Conservation (phyloP, 2,797 vertebrate species). For the Sebastes oblongus region DNA sequence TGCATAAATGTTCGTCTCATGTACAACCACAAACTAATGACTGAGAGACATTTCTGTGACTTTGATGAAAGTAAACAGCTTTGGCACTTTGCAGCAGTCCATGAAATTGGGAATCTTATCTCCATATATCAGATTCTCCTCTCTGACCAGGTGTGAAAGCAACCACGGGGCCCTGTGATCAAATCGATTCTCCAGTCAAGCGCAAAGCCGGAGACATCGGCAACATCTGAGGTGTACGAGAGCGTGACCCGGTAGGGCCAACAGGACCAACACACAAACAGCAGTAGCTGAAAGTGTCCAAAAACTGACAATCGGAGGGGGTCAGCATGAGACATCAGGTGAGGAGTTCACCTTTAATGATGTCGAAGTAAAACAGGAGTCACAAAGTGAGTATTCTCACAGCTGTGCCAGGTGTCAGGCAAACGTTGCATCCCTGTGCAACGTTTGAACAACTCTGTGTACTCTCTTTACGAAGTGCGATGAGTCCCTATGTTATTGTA, state of each 20-base stretch:
- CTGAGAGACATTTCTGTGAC: not conserved
- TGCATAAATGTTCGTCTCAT: not conserved
- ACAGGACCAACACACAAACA: not conserved
- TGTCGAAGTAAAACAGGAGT: constrained; percentile 17
- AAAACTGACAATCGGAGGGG: not conserved
- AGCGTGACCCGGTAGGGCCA: not conserved
- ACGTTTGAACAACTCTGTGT: constrained; percentile 43
- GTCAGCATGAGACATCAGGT: constrained; percentile 19
- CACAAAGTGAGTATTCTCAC: constrained; percentile 41
- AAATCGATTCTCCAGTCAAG: constrained; percentile 43
- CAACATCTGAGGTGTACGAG: not conserved
- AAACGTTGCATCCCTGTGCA: constrained; percentile 46
- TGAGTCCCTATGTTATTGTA: not conserved
- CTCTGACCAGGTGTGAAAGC: constrained; percentile 42
- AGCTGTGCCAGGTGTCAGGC: constrained; percentile 41
- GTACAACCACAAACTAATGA: not conserved
- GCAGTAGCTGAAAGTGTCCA: not conserved
- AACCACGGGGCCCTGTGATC: constrained; percentile 22
- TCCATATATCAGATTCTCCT: constrained; percentile 35
- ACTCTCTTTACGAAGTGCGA: constrained; percentile 8
- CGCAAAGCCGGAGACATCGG: not conserved
- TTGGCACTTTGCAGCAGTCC: constrained; percentile 46
- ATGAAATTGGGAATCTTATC: constrained; percentile 63
- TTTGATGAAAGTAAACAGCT: constrained; percentile 41
- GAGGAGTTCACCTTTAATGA: constrained; percentile 46